phyloP scores from a whole-genome alignment of 2,797 vertebrate species.

The Syncerus caffer region DNA sequence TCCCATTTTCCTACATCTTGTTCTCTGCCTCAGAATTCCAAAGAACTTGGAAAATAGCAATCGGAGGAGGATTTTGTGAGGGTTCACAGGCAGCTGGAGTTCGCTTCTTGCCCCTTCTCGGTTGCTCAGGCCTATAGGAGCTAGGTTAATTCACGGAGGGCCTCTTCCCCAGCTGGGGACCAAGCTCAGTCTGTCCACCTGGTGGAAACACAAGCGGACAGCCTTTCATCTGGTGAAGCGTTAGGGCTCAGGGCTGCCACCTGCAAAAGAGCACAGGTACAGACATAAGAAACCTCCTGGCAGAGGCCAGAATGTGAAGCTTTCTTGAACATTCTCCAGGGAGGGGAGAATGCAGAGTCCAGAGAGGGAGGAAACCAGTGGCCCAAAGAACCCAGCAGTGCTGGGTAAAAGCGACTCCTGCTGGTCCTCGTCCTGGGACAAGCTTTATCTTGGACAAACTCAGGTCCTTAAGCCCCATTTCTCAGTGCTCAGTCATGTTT shows the following conservation, averaged over 20 bases:
- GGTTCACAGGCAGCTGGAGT: constrained; percentile 80
- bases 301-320: background rate
- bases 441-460: background rate
- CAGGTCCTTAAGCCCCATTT: background rate
- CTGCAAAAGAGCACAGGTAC: constrained; percentile 47
- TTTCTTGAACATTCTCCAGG: background rate
- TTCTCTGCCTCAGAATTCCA: constrained; percentile 57
- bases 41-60: constrained; percentile 56
- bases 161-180: background rate
- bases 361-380: background rate
- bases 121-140: fast-evolving
- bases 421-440: background rate
- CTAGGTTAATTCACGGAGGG: background rate
- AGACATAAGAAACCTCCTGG: background rate
- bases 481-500: background rate
- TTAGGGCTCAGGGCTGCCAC: background rate
- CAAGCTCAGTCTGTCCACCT: fast-evolving
- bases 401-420: background rate
- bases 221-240: background rate
- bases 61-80: constrained; percentile 71
- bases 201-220: background rate
- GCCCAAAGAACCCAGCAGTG: fast-evolving
- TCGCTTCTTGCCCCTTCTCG: constrained; percentile 51
- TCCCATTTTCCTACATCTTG: constrained; percentile 58
- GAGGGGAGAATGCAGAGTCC: background rate